Evolutionary conservation across 2,888 invertebrate species (phyloP), one percentile per base, ranked within the genome.

Genomic region (Sinopyrophorus schimmeli): DNA sequence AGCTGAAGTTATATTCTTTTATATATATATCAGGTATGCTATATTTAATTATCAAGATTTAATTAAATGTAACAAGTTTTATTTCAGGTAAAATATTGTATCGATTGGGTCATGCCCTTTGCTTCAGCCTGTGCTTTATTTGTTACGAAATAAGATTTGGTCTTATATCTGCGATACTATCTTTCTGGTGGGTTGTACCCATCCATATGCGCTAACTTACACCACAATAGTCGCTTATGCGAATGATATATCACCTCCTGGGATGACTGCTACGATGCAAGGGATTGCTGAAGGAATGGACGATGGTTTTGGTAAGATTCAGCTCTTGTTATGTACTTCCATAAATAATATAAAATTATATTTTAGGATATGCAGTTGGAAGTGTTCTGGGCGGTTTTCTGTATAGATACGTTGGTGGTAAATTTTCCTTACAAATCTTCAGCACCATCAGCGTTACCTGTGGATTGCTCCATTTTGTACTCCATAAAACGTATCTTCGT

Each of bases 231-330:
- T 91, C 10, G 79, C 80, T 0, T 81, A 79, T 52, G 80, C 80
- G 1, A 78, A 79, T 56, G 74, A 70, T 2, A 66, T 80, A 21
- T 74, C 80, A 3, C 79, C 80, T 1, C 66, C 71, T 9, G 74
- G 91, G 0, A 85, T 89, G 46, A 87, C 89, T 3, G 90, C 90
- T 4, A 91, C 91, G 0, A 84, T 92, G 47, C 92, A 92, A 68
- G 91, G 91, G 0, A 80, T 92, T 16, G 87, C 89, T 21, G 89
- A 90, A 1, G 91, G 90, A n/a, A 85, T 90, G 83, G 91, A 91
- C 65, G 92, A 92, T 65, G 91, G 91, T 0, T 74, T 90, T 16
- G 87, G 87, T 86, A 65, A 71, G 76, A 40, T n/a, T n/a, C n/a
- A n/a, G n/a, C 4, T 21, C 31, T 53, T 23, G 9, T 27, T 23